Conservation (phyloP, 2,888 invertebrate species). For the Cantharis flavilabris region DNA sequence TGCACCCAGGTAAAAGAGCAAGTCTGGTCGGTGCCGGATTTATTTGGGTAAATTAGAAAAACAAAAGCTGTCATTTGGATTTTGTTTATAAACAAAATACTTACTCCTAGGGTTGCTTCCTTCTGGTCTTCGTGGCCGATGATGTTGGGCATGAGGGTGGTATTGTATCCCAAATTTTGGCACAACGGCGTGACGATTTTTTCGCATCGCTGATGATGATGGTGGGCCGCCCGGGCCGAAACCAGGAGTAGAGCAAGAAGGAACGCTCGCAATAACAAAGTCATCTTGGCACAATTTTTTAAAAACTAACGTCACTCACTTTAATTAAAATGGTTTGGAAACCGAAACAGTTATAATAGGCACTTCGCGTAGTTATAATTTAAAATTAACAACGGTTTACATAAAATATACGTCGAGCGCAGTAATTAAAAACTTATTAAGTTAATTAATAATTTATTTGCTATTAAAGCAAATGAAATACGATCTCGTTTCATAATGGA, state of each 20-base stretch:
- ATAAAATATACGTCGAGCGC: neutral
- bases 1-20: neutral
- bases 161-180: slow-evolving; percentile 82
- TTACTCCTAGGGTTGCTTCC: slow-evolving; percentile 80
- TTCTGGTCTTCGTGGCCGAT: slow-evolving; percentile 81
- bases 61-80: neutral
- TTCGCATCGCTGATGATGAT: slow-evolving; percentile 62
- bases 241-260: neutral
- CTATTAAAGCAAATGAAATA: slow-evolving; percentile 24
- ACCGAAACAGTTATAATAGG: neutral
- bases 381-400: neutral
- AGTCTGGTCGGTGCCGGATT: neutral
- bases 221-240: neutral
- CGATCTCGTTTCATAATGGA: slow-evolving; percentile 26
- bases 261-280: neutral
- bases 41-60: neutral
- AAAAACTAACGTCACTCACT: neutral
- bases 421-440: neutral
- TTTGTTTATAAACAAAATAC: slow-evolving; percentile 32
- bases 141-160: slow-evolving; percentile 85
- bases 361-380: neutral
- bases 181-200: slow-evolving; percentile 79
- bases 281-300: neutral
- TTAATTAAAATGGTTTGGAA: neutral
- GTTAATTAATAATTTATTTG: neutral